These are phyloP conservation scores for Melieria crassipennis DNA, from an alignment of 2,888 invertebrate genomes.

Conservation along the genomic window DNA sequence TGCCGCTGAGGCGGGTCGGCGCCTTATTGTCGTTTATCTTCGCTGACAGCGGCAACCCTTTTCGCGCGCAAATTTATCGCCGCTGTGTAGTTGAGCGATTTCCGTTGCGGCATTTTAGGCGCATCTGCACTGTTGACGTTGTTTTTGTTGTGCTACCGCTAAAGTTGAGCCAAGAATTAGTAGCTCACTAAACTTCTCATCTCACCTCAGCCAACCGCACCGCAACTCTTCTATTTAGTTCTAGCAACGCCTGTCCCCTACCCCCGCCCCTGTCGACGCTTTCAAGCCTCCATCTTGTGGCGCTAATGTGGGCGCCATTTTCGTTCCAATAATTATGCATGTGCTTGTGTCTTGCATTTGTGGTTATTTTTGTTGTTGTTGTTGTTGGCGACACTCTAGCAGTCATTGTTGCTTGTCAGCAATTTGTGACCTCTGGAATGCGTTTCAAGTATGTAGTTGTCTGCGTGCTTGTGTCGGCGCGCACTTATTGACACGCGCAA, in stretches of 20 bases:
- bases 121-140: neutral
- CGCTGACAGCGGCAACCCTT: neutral
- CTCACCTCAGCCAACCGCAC: too few species aligned
- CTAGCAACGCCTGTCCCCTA: neutral
- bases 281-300: too few species aligned
- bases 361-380: too few species aligned
- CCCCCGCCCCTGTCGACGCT: neutral
- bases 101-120: slow-evolving; percentile 8
- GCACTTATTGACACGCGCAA: neutral
- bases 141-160: slow-evolving; percentile 1
- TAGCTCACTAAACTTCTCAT: neutral
- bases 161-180: slow-evolving; percentile 6
- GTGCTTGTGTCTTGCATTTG: too few species aligned
- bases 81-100: too few species aligned
- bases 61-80: neutral
- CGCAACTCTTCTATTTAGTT: neutral
- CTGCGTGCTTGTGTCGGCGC: neutral
- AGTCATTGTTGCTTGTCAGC: too few species aligned
- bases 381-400: too few species aligned
- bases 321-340: too few species aligned
- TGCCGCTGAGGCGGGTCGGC: neutral
- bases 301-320: too few species aligned
- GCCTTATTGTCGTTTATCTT: too few species aligned
- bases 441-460: too few species aligned
- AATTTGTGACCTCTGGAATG: too few species aligned